Evolutionary conservation across 2,113 vertebrate genomes (phyloP), one percentile per base, ranked within the genome.

Genomic region (Pterocles gutturalis): DNA sequence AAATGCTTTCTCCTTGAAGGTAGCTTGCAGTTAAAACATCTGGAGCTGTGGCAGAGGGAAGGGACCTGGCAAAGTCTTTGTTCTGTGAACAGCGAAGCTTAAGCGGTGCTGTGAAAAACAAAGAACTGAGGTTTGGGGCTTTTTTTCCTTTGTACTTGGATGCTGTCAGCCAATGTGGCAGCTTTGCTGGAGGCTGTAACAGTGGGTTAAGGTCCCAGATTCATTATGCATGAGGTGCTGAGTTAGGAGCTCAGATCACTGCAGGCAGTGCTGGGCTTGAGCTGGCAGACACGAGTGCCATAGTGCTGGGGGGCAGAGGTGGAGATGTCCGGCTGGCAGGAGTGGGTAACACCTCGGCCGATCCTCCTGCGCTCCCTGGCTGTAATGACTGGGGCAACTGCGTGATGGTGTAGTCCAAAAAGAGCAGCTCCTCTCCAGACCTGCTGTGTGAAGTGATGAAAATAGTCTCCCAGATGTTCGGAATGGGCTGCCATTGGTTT

Each of bases 161-260:
- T 87, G 45, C 76, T 89, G 83, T 86, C 86, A 89, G 11, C 29
- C 65, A 36, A 1, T 21, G 89, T 82, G 53, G 80, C 83, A 92
- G 77, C 77, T 90, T 93, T 87, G 80, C 81, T 94, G 95, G 92
- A 90, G 80, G 77, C 94, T 93, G 75, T 84, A 79, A 29, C 69
- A 60, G 60, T 76, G 94, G 81, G 72, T 90, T 95, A 82, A 83
- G 86, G 79, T 93, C 90, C 85, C 0, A 10, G 64, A 64, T 96
- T 93, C 57, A 77, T 97, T 88, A 77, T 90, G 76, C 71, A 92
- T 92, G 88, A 96, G 67, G 38, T 70, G 66, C 92, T 89, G 96
- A 86, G 82, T 66, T 80, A 25, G 13, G 73, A 96, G 91, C 88
- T 88, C 75, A 58, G 76, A 90, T 95, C 85, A 33, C 90, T 96